Evolutionary conservation across 2,797 vertebrate genomes (phyloP), one percentile per base, ranked within the genome.

Genomic region (Orientallactaga sibirica): DNA sequence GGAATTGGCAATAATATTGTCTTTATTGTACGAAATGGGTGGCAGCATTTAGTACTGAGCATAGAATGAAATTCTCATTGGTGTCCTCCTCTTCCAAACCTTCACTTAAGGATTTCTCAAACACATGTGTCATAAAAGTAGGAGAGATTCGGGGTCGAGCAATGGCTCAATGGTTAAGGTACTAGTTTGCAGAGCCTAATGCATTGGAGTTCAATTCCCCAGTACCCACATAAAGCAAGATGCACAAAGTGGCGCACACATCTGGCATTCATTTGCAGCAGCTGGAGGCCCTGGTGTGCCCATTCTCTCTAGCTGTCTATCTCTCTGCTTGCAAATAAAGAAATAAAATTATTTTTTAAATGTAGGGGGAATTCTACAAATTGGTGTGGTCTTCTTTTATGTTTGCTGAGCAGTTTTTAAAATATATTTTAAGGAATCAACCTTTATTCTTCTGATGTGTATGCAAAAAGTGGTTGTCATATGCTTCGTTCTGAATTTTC

Each of bases 401-500:
- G 15, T 90, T 74, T 66, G 22, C 22, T 75, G 22, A 73, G 18
- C 61, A 55, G 14, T 55, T 18, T 55, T 14, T 55, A 52, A 52
- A 52, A 52, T 7, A 55, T 55, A 55, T 55, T 55, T 55, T 55
- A 55, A 9, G 43, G 37, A 55, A 14, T 12, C 75, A 67, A 58
- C 15, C 11, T 25, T 81, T 24, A 29, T 92, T 33, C 25, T 92
- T 81, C 71, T 37, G 41, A 75, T 81, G 58, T 76, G 18, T 29
- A 78, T 88, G 71, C 55, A 75, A 61, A 61, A 88, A 78, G 19
- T 52, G 7, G 43, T 85, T 82, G 33, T 75, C 18, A 33, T 22
- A 66, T 68, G 62, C n/a, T 84, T 74, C 66, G 14, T 64, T 68
- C 66, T 87, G 94, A 91, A 84, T 58, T 91, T 67, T 86, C 25